phyloP scores from a whole-genome alignment of 2,888 invertebrate genomes.

The Cataglyphis cursor region DNA sequence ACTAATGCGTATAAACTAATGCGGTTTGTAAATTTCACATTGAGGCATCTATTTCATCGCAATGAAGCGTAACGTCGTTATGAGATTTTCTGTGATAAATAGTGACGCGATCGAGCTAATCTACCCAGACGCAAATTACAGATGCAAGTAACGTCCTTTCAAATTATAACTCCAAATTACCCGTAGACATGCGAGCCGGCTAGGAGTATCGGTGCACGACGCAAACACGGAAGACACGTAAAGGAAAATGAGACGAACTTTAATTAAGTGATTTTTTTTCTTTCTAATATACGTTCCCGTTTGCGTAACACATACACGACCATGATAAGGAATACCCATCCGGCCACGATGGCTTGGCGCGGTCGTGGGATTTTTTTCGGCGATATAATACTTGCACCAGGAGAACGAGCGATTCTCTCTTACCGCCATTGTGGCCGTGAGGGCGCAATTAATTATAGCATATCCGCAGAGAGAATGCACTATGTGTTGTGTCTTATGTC shows the following conservation, averaged over 20 bases:
- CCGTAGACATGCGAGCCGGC: constrained; percentile 30
- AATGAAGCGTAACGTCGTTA: constrained; percentile 5
- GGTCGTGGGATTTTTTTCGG: constrained; percentile 79
- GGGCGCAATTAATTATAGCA: constrained; percentile 85
- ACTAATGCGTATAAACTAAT: background rate
- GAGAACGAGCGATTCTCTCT: constrained; percentile 30
- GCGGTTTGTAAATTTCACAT: background rate
- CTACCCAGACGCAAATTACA: constrained; percentile 19
- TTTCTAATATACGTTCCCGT: constrained; percentile 70
- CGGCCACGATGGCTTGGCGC: constrained; percentile 58
- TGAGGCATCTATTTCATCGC: background rate
- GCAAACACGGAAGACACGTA: constrained; percentile 67
- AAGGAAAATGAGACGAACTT: constrained; percentile 57
- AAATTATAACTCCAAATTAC: constrained; percentile 17
- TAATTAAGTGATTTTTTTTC: constrained; percentile 77
- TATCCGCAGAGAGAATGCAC: constrained; percentile 79
- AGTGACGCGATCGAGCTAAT: constrained; percentile 9
- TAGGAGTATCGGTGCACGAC: constrained; percentile 15
- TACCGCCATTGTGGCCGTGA: constrained; percentile 80
- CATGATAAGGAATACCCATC: constrained; percentile 68
- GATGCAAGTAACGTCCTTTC: constrained; percentile 2
- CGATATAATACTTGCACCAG: constrained; percentile 75
- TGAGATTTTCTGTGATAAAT: constrained; percentile 31
- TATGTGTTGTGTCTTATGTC: constrained; percentile 82
- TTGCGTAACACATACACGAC: constrained; percentile 68